Evolutionary conservation across 2,888 invertebrate species (phyloP), one percentile per base, ranked within the genome.

Genomic region (Metalampra italica): DNA sequence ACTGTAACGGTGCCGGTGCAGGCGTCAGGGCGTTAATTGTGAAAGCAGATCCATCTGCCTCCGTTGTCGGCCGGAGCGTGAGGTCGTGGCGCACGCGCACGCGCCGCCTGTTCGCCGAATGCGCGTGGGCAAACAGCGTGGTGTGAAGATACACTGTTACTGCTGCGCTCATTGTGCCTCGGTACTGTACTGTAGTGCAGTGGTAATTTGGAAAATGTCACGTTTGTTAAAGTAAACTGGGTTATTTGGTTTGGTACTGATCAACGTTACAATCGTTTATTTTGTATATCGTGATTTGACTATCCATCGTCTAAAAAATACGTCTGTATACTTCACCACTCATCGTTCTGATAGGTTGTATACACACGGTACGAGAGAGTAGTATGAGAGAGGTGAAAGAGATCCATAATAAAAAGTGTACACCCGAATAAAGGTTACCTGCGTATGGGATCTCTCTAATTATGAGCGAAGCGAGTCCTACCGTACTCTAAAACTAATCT

Each of bases 41-140:
- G 73, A 75, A 79, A 68, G 62, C 62, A 65, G 66, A 60, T 60
- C 59, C 62, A 66, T 57, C 59, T 55, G 55, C 57, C 59, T 56
- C 59, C 51, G 54, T 57, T 22, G 22, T 32, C 11, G 32, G 22
- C 7, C 11, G 32, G 54, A 57, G 57, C 69, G 64, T 68, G 66
- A 62, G 71, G 71, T 57, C 57, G 60, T 54, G 52, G 58, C 57
- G 62, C 66, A 56, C 58, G 64, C 61, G 65, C 63, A 57, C 29
- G 47, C 53, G 41, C 52, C 52, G 48, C 56, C 52, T 72, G 64
- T 71, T 68, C 55, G 60, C 70, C 60, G 55, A 60, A 60, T 60
- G 62, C 59, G 57, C 68, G 69, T 70, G 72, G 66, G 61, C 72
- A 79, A 77, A 80, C 71, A 76, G 57, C 61, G 59, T 64, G 60